A percentile compares a stretch with the other conserved stretches of the same genome.
Evolutionary conservation across 2,797 vertebrate species (phyloP).

Genomic region (Craterocephalus amniculus): DNA sequence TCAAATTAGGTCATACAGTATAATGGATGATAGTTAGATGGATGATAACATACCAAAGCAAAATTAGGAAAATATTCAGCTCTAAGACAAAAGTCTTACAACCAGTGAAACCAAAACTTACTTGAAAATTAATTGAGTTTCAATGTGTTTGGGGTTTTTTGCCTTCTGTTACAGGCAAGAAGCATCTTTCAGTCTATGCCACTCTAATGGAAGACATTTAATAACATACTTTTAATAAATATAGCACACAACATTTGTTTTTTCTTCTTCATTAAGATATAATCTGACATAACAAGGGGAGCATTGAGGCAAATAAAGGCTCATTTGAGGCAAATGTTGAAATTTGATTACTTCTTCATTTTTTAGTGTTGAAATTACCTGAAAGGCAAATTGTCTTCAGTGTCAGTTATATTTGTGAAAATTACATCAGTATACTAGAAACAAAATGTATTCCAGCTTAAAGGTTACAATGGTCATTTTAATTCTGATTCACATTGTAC

Average conservation of each 20-base stretch:
- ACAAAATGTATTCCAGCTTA: too few species aligned
- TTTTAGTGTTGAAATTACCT: too few species aligned
- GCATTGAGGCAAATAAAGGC: neutral
- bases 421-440: too few species aligned
- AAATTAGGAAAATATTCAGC: neutral
- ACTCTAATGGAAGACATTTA: neutral
- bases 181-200: neutral
- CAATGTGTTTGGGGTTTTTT: neutral
- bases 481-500: neutral
- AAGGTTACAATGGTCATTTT: too few species aligned
- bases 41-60: too few species aligned
- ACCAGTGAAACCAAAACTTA: conserved; percentile 1
- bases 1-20: conserved; percentile 4
- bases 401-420: too few species aligned
- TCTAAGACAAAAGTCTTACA: neutral
- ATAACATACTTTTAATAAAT: neutral
- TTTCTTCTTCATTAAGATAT: neutral
- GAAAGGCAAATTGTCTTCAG: too few species aligned
- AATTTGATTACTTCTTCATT: neutral
- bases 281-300: neutral
- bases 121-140: conserved; percentile 5
- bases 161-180: neutral
- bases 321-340: neutral
- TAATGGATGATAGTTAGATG: neutral
- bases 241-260: neutral